Percentiles rank a stretch among this genome's conserved stretches.
Conservation (phyloP, 2,888 invertebrate species). For the Campaea margaritaria region DNA sequence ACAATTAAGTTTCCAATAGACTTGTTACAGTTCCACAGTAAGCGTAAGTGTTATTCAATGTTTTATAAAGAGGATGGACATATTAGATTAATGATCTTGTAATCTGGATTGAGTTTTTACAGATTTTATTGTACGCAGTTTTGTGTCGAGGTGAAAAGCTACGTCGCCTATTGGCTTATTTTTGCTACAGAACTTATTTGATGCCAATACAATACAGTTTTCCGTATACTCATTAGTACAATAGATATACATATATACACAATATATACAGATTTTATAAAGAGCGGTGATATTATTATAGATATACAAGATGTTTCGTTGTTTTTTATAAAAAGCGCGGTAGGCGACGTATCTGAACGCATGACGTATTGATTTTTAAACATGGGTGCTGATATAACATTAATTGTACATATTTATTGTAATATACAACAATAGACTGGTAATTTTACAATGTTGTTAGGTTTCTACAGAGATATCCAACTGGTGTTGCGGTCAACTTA, state of each 20-base stretch:
- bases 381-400: slow-evolving; percentile 83
- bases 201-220: slow-evolving; percentile 58
- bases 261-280: slow-evolving; percentile 70
- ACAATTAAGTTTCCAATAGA: slow-evolving; percentile 73
- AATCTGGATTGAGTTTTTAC: slow-evolving; percentile 83
- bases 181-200: slow-evolving; percentile 80
- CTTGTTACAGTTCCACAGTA: slow-evolving; percentile 83
- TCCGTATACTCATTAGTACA: slow-evolving; percentile 67
- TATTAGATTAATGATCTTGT: slow-evolving; percentile 84
- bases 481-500: slow-evolving; percentile 60
- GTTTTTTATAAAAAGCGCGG: slow-evolving; percentile 66
- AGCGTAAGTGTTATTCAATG: slow-evolving; percentile 84
- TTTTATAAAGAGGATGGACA: slow-evolving; percentile 80
- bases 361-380: slow-evolving; percentile 68
- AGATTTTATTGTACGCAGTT: slow-evolving; percentile 80
- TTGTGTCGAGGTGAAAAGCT: slow-evolving; percentile 53
- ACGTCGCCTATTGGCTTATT: slow-evolving; percentile 77
- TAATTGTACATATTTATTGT: slow-evolving; percentile 84
- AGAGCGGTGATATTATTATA: slow-evolving; percentile 74
- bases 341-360: slow-evolving; percentile 65
- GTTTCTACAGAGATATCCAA: slow-evolving; percentile 80
- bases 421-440: slow-evolving; percentile 84
- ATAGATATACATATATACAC: slow-evolving; percentile 65
- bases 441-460: slow-evolving; percentile 83
- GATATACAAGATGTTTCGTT: slow-evolving; percentile 43